These are phyloP conservation scores for Eurystomus glaucurus DNA, from an alignment of 2,797 vertebrate species.

Conservation along the genomic window DNA sequence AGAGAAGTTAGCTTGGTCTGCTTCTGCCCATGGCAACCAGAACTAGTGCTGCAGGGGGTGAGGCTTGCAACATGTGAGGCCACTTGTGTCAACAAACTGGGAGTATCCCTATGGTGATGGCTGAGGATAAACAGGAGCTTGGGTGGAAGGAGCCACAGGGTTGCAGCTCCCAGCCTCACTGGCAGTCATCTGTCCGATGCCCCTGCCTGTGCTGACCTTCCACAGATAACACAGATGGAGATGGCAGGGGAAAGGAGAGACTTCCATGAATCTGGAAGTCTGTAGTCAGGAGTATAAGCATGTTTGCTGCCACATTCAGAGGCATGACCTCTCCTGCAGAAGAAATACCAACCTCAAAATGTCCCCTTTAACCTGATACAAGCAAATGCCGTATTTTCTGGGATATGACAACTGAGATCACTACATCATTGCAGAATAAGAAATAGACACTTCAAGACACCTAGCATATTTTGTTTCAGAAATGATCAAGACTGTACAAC, in stretches of 20 bases:
- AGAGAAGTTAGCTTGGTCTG: rapidly evolving
- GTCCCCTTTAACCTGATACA: neutral
- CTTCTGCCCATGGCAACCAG: neutral
- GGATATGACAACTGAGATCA: neutral
- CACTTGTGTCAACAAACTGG: neutral
- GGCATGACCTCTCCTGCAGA: neutral
- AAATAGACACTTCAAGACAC: neutral
- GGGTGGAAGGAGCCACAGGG: neutral
- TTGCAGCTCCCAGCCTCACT: neutral
- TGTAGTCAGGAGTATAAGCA: neutral
- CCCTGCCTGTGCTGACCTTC: neutral
- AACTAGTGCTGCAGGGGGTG: rapidly evolving
- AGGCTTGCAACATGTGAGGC: neutral
- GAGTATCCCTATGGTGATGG: neutral
- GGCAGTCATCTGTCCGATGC: rapidly evolving
- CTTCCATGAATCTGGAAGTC: neutral
- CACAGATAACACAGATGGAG: rapidly evolving
- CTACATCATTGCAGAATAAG: neutral
- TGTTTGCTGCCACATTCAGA: neutral
- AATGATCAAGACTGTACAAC: neutral
- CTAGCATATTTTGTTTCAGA: neutral
- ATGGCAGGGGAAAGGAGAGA: neutral
- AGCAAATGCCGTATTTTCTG: neutral
- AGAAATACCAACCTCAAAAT: neutral
- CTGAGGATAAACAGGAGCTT: neutral